Conservation (phyloP, 2,797 vertebrate species). For the Hippocampus kuda region DNA sequence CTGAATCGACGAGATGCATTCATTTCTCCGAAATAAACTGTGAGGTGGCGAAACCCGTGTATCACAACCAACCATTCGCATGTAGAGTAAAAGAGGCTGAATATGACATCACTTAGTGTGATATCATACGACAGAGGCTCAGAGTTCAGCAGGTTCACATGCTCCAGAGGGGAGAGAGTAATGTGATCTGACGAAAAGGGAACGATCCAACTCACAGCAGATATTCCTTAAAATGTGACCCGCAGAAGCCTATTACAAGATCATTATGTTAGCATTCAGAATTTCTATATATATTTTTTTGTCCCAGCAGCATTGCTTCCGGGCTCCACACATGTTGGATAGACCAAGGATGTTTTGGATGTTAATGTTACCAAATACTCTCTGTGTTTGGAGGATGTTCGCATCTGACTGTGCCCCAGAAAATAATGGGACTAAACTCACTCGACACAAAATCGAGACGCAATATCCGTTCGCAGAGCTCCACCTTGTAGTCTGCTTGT, state of each 20-base stretch:
- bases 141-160: slow-evolving; percentile 59
- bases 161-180: slow-evolving; percentile 38
- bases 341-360: slow-evolving; percentile 9
- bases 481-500: background rate
- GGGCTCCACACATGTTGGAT: slow-evolving; percentile 13
- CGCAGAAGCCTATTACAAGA: slow-evolving; percentile 44
- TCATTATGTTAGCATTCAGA: slow-evolving; percentile 46
- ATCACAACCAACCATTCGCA: slow-evolving; percentile 48
- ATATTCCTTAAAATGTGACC: background rate
- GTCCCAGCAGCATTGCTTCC: background rate
- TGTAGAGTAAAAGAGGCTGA: slow-evolving; percentile 61
- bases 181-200: slow-evolving; percentile 31
- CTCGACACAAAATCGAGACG: slow-evolving; percentile 51
- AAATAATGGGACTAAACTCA: slow-evolving; percentile 43
- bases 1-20: no score
- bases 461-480: slow-evolving; percentile 16
- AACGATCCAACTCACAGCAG: slow-evolving; percentile 12
- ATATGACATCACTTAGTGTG: slow-evolving; percentile 65
- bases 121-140: slow-evolving; percentile 49
- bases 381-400: slow-evolving; percentile 21
- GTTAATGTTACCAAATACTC: slow-evolving; percentile 2
- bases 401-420: slow-evolving; percentile 20
- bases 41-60: slow-evolving; percentile 29
- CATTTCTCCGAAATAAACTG: slow-evolving; percentile 28
- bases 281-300: background rate